These are phyloP conservation scores for Chlamydotis undulata DNA, from an alignment of 2,113 vertebrate genomes.

Conservation along the genomic window DNA sequence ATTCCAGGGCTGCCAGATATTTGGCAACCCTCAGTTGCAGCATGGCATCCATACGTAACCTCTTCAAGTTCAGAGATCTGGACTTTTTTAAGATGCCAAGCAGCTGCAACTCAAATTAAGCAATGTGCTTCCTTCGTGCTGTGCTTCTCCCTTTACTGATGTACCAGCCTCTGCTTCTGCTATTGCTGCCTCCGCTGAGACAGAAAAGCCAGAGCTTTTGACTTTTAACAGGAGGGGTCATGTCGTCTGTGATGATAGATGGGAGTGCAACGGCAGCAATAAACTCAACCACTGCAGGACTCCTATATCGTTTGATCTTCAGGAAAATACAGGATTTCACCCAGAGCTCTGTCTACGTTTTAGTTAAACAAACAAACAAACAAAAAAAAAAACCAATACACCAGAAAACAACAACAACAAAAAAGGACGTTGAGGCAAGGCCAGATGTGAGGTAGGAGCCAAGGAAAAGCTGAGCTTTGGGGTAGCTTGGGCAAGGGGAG, in stretches of 20 bases:
- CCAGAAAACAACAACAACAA: no score
- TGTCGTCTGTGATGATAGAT: rapidly evolving
- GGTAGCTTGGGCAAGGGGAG: not conserved
- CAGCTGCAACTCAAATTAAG: not conserved
- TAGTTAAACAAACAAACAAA: no score
- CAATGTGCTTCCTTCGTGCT: not conserved
- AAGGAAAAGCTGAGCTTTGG: not conserved
- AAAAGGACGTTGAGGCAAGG: not conserved
- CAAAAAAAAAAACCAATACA: no score
- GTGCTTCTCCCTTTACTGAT: not conserved
- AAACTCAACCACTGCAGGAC: not conserved
- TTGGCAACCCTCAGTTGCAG: not conserved
- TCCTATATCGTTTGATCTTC: not conserved
- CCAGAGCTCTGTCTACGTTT: not conserved
- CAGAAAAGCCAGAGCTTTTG: not conserved
- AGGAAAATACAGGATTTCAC: not conserved
- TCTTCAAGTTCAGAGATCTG: not conserved
- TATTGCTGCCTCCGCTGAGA: not conserved
- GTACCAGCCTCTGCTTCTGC: rapidly evolving
- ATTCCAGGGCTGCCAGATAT: slow-evolving; percentile 20
- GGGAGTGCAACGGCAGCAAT: rapidly evolving
- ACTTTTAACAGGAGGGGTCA: rapidly evolving
- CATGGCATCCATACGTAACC: rapidly evolving
- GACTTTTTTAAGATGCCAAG: not conserved
- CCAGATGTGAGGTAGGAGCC: not conserved